phyloP scores from a whole-genome alignment of 2,797 vertebrate species.

The Acrossocheilus wenchowensis region DNA sequence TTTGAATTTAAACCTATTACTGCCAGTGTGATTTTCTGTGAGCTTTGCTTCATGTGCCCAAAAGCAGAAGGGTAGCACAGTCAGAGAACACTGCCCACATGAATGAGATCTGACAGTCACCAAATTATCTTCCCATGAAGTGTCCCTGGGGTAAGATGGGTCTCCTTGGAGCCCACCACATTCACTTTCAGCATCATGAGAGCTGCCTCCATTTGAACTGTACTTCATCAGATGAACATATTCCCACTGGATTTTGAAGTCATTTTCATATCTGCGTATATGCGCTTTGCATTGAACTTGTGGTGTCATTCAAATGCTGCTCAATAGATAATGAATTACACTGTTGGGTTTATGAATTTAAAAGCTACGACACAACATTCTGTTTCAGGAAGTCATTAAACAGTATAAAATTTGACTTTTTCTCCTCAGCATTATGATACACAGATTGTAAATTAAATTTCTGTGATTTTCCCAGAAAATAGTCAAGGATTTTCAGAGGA shows the following conservation, averaged over 20 bases:
- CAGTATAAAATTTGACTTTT: neutral
- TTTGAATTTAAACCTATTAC: slow-evolving; percentile 31
- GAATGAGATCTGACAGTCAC: slow-evolving; percentile 44
- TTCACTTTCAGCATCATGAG: slow-evolving; percentile 13
- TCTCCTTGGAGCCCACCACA: neutral
- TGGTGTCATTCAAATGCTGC: neutral
- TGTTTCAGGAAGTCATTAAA: neutral
- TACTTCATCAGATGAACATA: slow-evolving; percentile 8
- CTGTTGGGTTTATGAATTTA: neutral
- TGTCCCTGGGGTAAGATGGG: slow-evolving; percentile 32
- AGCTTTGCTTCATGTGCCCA: slow-evolving; percentile 1
- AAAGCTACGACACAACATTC: neutral
- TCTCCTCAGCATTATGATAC: neutral
- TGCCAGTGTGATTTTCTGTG: neutral
- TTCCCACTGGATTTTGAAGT: slow-evolving; percentile 2
- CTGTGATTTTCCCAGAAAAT: neutral
- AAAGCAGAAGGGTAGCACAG: neutral
- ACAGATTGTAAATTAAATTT: neutral
- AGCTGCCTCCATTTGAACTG: slow-evolving; percentile 16
- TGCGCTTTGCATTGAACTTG: neutral
- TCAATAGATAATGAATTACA: neutral
- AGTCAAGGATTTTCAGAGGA: neutral
- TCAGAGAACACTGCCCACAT: slow-evolving; percentile 30
- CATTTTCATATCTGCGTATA: neutral
- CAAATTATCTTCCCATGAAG: slow-evolving; percentile 39